Evolutionary conservation across 53 echinoderm and acorn worm species (phyloP).

Genomic region (Temnopleurus reevesii): DNA sequence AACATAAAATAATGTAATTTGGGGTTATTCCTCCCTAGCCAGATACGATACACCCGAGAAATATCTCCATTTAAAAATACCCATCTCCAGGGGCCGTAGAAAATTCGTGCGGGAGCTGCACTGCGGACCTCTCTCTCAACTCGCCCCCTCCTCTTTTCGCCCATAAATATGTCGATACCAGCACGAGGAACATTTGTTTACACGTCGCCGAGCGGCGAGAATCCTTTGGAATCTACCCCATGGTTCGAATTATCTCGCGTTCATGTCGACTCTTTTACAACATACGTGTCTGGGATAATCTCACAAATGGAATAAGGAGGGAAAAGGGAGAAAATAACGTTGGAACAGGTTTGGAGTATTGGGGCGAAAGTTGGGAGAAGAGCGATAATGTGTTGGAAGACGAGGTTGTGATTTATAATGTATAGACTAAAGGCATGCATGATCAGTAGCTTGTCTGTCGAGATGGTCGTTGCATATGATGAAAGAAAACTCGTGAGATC

Average conservation of each 20-base stretch:
- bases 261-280: too few relatives aligned
- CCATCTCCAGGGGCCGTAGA: not conserved
- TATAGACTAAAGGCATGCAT: slow-evolving; percentile 30
- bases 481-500: slow-evolving; percentile 20
- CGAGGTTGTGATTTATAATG: slow-evolving; percentile 31
- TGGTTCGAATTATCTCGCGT: not conserved
- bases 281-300: too few relatives aligned
- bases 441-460: slow-evolving; percentile 40
- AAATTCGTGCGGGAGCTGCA: not conserved
- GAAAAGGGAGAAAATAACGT: not conserved
- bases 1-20: too few relatives aligned
- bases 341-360: not conserved
- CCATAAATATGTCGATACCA: slow-evolving; percentile 44
- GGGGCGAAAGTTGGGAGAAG: too few relatives aligned
- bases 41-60: not conserved
- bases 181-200: slow-evolving; percentile 11
- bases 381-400: slow-evolving; percentile 2
- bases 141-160: not conserved
- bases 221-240: not conserved
- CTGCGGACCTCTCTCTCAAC: not conserved
- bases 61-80: not conserved
- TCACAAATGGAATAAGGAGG: not conserved
- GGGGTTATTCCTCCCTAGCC: not conserved
- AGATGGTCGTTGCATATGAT: not conserved
- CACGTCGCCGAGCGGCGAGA: not conserved